Conservation (phyloP, 2,888 invertebrate species). For the Ophraella communa region DNA sequence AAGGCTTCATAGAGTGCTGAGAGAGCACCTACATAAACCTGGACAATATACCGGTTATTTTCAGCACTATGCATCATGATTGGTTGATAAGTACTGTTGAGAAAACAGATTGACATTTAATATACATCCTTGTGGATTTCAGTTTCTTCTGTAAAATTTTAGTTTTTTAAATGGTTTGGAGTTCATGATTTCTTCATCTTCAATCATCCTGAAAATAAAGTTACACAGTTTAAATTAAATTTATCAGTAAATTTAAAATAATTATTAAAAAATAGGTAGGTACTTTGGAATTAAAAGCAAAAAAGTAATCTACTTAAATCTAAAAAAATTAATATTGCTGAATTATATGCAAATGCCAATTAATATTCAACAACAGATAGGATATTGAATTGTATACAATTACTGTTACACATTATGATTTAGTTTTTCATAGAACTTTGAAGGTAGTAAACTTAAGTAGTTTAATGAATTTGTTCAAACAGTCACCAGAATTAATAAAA, state of each 20-base stretch:
- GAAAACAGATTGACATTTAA: background rate
- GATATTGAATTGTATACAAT: no score
- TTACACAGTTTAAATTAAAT: background rate
- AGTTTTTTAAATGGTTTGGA: conserved; percentile 17
- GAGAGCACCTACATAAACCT: conserved; percentile 89
- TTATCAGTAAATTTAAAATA: background rate
- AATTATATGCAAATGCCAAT: no score
- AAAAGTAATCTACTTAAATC: no score
- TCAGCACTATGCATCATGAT: conserved; percentile 41
- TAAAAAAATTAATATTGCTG: no score
- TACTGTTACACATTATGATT: no score
- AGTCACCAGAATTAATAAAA: no score
- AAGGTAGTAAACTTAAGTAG: no score
- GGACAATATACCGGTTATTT: conserved; percentile 64
- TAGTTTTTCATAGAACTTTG: no score
- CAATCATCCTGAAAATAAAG: conserved; percentile 24
- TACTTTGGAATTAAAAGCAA: no score
- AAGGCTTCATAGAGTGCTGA: conserved; percentile 89
- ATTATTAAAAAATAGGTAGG: background rate
- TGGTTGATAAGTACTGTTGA: background rate
- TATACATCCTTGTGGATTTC: background rate
- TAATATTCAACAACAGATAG: no score
- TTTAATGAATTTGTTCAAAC: no score
- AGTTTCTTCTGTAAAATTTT: conserved; percentile 13
- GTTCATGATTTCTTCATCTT: conserved; percentile 15